These are phyloP conservation scores for Centruroides sculpturatus DNA, from an alignment of 1,140 invertebrate species.

Conservation along the genomic window DNA sequence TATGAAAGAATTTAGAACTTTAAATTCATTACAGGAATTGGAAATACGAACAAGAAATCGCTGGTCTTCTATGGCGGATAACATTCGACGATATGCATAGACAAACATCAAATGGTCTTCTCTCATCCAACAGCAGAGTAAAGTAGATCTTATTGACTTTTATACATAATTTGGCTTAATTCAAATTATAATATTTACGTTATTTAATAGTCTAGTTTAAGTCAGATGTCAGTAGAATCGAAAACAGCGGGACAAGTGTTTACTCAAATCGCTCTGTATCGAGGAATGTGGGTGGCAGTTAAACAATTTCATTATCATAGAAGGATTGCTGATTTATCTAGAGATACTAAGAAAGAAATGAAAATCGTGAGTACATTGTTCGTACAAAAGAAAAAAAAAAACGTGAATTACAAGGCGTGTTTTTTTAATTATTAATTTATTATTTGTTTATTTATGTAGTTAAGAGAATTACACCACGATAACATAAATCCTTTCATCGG, in stretches of 20 bases:
- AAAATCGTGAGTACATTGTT: constrained; percentile 15
- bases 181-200: too few relatives aligned
- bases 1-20: too few relatives aligned
- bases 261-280: constrained; percentile 63
- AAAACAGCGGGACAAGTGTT: constrained; percentile 4
- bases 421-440: too few relatives aligned
- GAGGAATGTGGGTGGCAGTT: constrained; percentile 76
- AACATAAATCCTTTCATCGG: constrained; percentile 97
- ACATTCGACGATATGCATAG: constrained; percentile 26
- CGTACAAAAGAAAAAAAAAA: too few relatives aligned
- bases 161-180: too few relatives aligned
- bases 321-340: constrained; percentile 60
- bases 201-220: constrained; percentile 41
- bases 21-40: constrained; percentile 61
- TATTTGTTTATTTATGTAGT: constrained; percentile 26
- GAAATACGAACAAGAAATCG: constrained; percentile 96
- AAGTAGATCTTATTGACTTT: constrained; percentile 6
- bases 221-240: constrained; percentile 24
- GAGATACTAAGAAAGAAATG: constrained; percentile 96
- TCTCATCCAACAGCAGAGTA: constrained; percentile 70
- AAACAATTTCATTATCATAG: constrained; percentile 79
- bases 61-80: constrained; percentile 91
- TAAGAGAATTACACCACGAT: constrained; percentile 79
- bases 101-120: constrained; percentile 41
- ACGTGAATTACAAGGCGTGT: background rate